These are phyloP conservation scores for Hesperia comma DNA, from an alignment of 2,888 invertebrate species.

Conservation along the genomic window DNA sequence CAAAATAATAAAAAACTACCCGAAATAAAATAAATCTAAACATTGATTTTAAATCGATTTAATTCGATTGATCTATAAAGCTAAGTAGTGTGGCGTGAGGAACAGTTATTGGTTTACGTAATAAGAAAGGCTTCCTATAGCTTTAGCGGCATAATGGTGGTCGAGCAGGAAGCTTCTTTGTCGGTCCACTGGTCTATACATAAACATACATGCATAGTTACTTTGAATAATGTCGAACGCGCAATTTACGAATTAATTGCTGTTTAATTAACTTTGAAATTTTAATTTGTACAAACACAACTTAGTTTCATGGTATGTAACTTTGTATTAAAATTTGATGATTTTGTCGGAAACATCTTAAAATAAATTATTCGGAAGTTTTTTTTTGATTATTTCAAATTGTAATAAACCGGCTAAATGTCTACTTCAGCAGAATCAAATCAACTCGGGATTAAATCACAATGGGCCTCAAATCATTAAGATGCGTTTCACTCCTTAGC, in stretches of 20 bases:
- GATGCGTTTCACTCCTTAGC: background rate
- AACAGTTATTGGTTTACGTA: constrained; percentile 59
- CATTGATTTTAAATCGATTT: no score
- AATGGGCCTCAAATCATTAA: background rate
- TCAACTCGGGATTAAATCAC: background rate
- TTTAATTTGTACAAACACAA: background rate
- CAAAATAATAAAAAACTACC: no score
- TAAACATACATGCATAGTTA: constrained; percentile 44
- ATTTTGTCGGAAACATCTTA: no score
- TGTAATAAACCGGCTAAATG: no score
- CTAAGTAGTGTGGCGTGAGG: constrained; percentile 43
- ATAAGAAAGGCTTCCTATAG: constrained; percentile 65
- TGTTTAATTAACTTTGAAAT: background rate
- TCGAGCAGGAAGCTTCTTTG: constrained; percentile 53
- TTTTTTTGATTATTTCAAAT: no score
- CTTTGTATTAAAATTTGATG: no score
- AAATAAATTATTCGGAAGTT: no score
- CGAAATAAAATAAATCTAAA: no score
- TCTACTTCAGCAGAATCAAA: background rate
- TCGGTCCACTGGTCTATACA: constrained; percentile 57
- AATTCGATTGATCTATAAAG: background rate
- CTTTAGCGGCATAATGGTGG: constrained; percentile 43
- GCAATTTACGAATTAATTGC: background rate
- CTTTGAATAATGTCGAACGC: constrained; percentile 8
- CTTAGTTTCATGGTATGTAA: no score